phyloP scores from a whole-genome alignment of 2,113 vertebrate genomes.

The Damaliscus lunatus region DNA sequence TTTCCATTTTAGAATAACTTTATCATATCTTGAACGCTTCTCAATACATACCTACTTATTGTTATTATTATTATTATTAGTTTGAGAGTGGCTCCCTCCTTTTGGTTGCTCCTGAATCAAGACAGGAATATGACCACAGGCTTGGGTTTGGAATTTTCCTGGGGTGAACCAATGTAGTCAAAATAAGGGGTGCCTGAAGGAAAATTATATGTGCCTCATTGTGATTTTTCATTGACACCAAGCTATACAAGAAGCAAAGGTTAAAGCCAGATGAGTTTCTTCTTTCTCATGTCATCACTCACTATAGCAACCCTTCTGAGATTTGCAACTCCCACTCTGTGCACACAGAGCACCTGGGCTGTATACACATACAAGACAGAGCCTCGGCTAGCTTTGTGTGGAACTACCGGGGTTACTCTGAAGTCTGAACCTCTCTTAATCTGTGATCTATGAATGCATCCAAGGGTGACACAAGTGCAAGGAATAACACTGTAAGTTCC shows the following conservation, averaged over 20 bases:
- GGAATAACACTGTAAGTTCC: neutral
- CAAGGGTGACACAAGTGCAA: neutral
- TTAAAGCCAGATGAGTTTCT: neutral
- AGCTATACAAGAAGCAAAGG: neutral
- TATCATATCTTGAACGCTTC: slow-evolving; percentile 2
- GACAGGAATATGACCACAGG: neutral
- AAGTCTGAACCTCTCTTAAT: neutral
- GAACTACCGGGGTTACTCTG: neutral
- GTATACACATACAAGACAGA: neutral
- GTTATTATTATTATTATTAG: too few species aligned
- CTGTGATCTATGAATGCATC: neutral
- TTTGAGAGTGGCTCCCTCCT: neutral
- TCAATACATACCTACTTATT: neutral
- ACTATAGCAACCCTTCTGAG: neutral
- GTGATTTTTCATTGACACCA: neutral
- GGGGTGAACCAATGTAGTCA: neutral
- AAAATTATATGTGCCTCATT: neutral
- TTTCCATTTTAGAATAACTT: slow-evolving; percentile 44
- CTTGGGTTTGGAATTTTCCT: neutral
- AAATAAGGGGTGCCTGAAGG: neutral
- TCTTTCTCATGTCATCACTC: neutral
- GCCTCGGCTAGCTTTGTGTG: neutral
- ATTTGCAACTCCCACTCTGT: neutral
- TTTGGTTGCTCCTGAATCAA: neutral
- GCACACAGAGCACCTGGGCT: neutral